Evolutionary conservation across 2,113 vertebrate species (phyloP), one percentile per base, ranked within the genome.

Genomic region (Thalassoma bifasciatum): DNA sequence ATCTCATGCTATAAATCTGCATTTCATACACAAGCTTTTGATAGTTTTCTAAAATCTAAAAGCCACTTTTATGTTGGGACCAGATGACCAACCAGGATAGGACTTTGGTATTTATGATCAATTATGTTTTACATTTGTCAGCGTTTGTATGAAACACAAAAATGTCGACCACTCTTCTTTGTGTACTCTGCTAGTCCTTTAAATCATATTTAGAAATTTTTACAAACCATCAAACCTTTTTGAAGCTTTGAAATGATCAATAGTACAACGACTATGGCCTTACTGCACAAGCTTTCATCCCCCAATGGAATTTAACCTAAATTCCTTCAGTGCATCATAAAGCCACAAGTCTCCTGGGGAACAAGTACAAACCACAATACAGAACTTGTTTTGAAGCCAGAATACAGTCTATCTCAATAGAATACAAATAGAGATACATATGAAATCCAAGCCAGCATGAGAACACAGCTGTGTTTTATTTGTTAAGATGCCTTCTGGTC

Each of bases 401-500:
- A 59, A 30, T 30, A 30, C 30, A 30, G 54, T 61, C 59, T 75
- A 74, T 73, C 72, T 76, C 60, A 66, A 40, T 23, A 80, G 67
- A 81, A 76, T 68, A 62, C 57, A 71, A 72, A 78, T 56, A 66
- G 54, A 77, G 49, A 77, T 78, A 67, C 69, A 68, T 72, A 66
- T 67, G 66, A 88, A 83, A 83, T 64, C 23, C 24, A 70, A 84
- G 72, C 65, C 77, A 75, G 69, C 34, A 60, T 56, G 68, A 75
- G 66, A 83, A 54, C 44, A 63, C 83, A 89, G 82, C 77, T 86
- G 87, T 67, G 51, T 70, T 84, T 73, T 52, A 84, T 85, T 89
- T 75, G 63, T 57, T 61, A 26, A 64, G 23, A 54, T 38, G 47
- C 51, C 69, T 53, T 67, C 44, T 74, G 47, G 62, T 76, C 70